A percentile compares a stretch with the other conserved stretches of the same genome.
Conservation (phyloP, 2,797 vertebrate species). For the Hippoglossus hippoglossus region DNA sequence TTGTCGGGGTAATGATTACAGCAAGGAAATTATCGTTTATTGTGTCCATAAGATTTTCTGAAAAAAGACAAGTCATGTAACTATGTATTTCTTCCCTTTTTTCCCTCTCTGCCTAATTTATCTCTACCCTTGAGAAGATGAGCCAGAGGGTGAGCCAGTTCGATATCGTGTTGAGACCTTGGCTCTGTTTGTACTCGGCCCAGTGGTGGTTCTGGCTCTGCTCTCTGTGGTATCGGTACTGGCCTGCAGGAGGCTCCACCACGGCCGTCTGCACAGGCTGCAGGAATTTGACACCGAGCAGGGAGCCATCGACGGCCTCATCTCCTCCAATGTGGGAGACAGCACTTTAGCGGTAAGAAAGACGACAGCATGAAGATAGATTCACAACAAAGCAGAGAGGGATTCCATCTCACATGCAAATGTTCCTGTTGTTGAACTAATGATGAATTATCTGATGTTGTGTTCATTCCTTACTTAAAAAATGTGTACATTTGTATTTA, state of each 20-base stretch:
- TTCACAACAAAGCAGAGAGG: background rate
- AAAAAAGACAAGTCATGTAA: background rate
- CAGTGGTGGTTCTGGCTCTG: constrained; percentile 78
- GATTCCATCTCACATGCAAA: too few relatives aligned
- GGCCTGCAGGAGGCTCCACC: constrained; percentile 82
- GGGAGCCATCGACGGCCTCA: constrained; percentile 85
- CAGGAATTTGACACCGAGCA: constrained; percentile 83
- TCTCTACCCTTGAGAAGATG: constrained; percentile 33
- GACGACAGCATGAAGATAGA: background rate
- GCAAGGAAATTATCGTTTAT: too few relatives aligned
- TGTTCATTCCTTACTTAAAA: background rate
- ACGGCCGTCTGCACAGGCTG: constrained; percentile 80
- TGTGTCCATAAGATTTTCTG: background rate
- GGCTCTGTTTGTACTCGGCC: constrained; percentile 80
- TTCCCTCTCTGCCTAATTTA: background rate
- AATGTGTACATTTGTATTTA: background rate
- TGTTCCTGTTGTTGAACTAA: too few relatives aligned
- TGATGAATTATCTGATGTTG: background rate
- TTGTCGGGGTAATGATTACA: too few relatives aligned
- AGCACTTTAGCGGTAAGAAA: constrained; percentile 84
- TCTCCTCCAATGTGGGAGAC: constrained; percentile 85
- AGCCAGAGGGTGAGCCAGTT: constrained; percentile 74
- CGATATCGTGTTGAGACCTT: constrained; percentile 76
- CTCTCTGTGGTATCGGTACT: constrained; percentile 76
- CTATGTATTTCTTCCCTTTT: background rate